A percentile compares a stretch with the other conserved stretches of the same genome.
These are phyloP conservation scores for Dipodomys ordii DNA, from an alignment of 2,113 vertebrate species.

Conservation along the genomic window DNA sequence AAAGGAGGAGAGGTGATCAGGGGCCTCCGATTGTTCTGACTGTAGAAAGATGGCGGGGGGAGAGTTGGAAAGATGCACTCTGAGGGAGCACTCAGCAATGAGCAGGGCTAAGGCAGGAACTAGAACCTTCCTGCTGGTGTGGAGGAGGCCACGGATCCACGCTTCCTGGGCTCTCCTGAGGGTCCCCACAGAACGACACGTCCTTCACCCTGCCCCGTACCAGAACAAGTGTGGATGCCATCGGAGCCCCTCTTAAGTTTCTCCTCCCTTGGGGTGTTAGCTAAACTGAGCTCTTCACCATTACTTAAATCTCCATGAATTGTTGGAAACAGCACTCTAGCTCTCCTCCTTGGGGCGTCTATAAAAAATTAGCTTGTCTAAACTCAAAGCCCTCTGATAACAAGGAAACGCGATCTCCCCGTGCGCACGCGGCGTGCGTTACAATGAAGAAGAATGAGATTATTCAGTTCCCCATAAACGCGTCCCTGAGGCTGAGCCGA, in stretches of 20 bases:
- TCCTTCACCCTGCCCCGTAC: neutral
- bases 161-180: constrained; percentile 41
- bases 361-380: neutral
- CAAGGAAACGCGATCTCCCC: neutral
- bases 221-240: too few species aligned
- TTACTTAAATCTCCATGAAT: constrained; percentile 29
- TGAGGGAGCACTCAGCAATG: too few species aligned
- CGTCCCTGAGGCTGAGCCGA: too few species aligned
- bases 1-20: constrained; percentile 54
- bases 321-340: neutral
- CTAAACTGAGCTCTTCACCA: constrained; percentile 22
- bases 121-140: constrained; percentile 27
- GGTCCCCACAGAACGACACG: too few species aligned
- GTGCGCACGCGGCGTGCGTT: neutral
- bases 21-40: constrained; percentile 80
- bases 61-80: too few species aligned
- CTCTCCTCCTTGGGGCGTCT: neutral
- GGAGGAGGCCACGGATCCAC: constrained; percentile 73
- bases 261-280: neutral
- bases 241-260: neutral
- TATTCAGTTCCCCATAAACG: neutral
- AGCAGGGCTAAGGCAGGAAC: neutral
- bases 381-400: neutral
- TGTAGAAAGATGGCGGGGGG: constrained; percentile 76
- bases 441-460: neutral